phyloP scores from a whole-genome alignment of 2,888 invertebrate genomes.

The Atethmia centrago region DNA sequence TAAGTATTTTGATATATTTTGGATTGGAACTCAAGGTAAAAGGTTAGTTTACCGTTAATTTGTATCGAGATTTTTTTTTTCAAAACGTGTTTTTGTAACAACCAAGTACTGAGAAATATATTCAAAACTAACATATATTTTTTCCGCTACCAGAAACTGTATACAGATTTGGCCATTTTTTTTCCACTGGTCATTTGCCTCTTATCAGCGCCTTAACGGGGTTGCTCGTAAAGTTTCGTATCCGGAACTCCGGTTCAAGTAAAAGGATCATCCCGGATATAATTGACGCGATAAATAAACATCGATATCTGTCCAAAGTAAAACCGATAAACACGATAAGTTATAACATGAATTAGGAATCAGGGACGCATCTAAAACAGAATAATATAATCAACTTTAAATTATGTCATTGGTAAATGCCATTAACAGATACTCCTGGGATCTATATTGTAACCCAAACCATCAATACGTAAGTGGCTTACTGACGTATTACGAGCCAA shows the following conservation, averaged over 20 bases:
- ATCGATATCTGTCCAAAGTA: not conserved
- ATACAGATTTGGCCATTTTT: too few relatives aligned
- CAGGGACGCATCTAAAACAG: slow-evolving; percentile 4
- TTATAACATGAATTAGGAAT: not conserved
- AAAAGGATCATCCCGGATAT: not conserved
- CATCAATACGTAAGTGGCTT: slow-evolving; percentile 36
- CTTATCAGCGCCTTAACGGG: too few relatives aligned
- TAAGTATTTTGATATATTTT: too few relatives aligned
- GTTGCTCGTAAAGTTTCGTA: not conserved
- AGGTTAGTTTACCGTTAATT: too few relatives aligned
- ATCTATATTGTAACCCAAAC: slow-evolving; percentile 9
- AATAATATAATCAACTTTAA: slow-evolving; percentile 36
- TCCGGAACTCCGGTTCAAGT: not conserved
- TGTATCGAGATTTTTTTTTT: too few relatives aligned
- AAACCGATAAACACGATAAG: not conserved
- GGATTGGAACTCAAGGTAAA: too few relatives aligned
- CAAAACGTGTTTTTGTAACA: too few relatives aligned
- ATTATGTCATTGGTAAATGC: slow-evolving; percentile 24
- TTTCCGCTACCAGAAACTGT: too few relatives aligned
- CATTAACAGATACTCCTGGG: slow-evolving; percentile 35
- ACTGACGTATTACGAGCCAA: slow-evolving; percentile 41
- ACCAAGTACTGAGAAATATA: too few relatives aligned
- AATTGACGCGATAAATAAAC: not conserved
- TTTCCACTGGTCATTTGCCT: too few relatives aligned
- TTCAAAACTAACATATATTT: too few relatives aligned